phyloP scores from a whole-genome alignment of 2,888 invertebrate genomes.

The Lasioglossum vierecki region DNA sequence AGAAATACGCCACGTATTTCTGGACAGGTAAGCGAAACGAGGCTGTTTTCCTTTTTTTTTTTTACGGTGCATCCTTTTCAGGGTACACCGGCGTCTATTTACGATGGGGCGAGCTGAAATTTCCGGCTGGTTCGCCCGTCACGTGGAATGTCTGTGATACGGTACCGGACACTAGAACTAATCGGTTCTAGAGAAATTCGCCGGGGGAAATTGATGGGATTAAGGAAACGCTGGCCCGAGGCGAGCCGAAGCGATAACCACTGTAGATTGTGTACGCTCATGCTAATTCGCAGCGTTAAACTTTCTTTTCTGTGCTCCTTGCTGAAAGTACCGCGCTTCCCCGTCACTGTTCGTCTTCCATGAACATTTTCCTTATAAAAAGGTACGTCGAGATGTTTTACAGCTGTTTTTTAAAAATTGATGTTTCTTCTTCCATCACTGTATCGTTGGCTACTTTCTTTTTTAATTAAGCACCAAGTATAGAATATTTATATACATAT shows the following conservation, averaged over 20 bases:
- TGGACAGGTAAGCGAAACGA: slow-evolving; percentile 28
- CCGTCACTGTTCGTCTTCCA: not conserved
- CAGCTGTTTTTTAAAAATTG: not conserved
- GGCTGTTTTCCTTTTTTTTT: slow-evolving; percentile 2
- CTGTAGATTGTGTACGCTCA: not conserved
- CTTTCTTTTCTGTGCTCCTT: not conserved
- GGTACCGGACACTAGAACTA: not conserved
- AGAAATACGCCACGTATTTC: slow-evolving; percentile 39
- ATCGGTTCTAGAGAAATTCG: slow-evolving; percentile 1
- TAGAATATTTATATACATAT: not conserved
- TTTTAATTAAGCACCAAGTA: not conserved
- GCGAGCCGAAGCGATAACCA: not conserved
- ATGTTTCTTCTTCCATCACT: not conserved
- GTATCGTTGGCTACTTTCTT: not conserved
- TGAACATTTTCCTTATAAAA: not conserved
- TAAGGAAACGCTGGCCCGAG: not conserved
- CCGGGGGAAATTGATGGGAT: not conserved
- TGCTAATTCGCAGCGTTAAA: not conserved
- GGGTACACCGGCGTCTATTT: slow-evolving; percentile 21
- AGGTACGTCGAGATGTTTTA: not conserved
- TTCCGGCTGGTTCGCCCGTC: not conserved
- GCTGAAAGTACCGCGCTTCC: not conserved
- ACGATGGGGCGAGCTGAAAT: not conserved
- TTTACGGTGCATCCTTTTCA: slow-evolving; percentile 36
- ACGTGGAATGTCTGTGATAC: not conserved